These are phyloP conservation scores for Sarcophaga caerulescens DNA, from an alignment of 2,888 invertebrate species.

Conservation along the genomic window DNA sequence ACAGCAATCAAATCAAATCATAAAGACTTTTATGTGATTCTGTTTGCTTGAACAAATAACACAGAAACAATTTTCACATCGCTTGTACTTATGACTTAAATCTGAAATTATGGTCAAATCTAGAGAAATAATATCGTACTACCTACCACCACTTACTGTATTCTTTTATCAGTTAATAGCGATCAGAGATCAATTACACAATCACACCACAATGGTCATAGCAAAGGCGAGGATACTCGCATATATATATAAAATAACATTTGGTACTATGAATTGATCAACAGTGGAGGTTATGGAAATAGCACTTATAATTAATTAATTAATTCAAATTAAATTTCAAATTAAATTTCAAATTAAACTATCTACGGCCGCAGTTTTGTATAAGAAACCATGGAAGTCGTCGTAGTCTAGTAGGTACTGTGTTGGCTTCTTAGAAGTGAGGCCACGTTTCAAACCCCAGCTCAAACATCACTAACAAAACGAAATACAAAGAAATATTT, in stretches of 20 bases:
- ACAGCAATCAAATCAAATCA: constrained; percentile 55
- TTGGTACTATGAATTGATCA: background rate
- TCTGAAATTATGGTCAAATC: constrained; percentile 59
- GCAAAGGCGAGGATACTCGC: constrained; percentile 4
- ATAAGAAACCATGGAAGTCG: too few species aligned
- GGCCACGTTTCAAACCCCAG: too few species aligned
- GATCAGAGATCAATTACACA: constrained; percentile 67
- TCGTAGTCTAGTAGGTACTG: too few species aligned
- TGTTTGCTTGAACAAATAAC: constrained; percentile 46
- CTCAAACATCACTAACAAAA: too few species aligned
- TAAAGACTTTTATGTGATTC: constrained; percentile 11
- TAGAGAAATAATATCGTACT: constrained; percentile 56
- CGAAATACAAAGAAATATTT: too few species aligned
- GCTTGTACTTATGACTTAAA: background rate
- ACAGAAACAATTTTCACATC: constrained; percentile 63
- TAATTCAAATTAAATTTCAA: too few species aligned
- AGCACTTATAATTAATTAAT: background rate
- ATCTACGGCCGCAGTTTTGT: too few species aligned
- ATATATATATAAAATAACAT: background rate
- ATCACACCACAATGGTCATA: constrained; percentile 45
- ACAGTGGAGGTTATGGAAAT: constrained; percentile 18
- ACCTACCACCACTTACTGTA: constrained; percentile 70
- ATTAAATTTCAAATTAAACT: too few species aligned
- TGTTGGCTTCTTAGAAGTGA: too few species aligned
- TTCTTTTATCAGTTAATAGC: constrained; percentile 66